Evolutionary conservation across 2,113 vertebrate species (phyloP).

Genomic region (Nothobranchius furzeri): DNA sequence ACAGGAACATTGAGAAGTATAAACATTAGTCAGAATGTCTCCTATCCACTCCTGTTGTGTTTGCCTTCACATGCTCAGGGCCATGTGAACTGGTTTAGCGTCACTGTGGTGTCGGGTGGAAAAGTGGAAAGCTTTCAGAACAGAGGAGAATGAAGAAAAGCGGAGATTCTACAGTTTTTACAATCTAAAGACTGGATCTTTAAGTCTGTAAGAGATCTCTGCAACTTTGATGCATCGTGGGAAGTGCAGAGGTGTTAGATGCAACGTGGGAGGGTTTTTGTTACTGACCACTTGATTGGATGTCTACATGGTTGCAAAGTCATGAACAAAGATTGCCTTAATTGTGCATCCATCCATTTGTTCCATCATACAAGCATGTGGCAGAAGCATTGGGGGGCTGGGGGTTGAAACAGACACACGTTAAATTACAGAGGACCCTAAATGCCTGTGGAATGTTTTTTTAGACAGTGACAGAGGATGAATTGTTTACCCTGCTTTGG

Average conservation of each 20-base stretch:
- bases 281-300: slow-evolving; percentile 65
- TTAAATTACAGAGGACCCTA: slow-evolving; percentile 52
- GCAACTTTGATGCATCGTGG: slow-evolving; percentile 49
- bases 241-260: slow-evolving; percentile 53
- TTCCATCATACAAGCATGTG: slow-evolving; percentile 68
- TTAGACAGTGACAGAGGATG: slow-evolving; percentile 42
- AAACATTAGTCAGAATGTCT: slow-evolving; percentile 57
- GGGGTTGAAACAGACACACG: slow-evolving; percentile 48
- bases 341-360: slow-evolving; percentile 76
- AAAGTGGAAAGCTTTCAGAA: not conserved
- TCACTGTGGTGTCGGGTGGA: slow-evolving; percentile 1
- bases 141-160: slow-evolving; percentile 1
- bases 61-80: slow-evolving; percentile 44
- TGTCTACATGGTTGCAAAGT: slow-evolving; percentile 77
- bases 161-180: not conserved
- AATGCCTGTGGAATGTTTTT: slow-evolving; percentile 51
- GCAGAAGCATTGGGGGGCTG: slow-evolving; percentile 19
- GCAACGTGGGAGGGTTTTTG: slow-evolving; percentile 58
- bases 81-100: slow-evolving; percentile 27
- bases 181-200: slow-evolving; percentile 4
- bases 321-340: slow-evolving; percentile 78
- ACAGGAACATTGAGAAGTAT: slow-evolving; percentile 49
- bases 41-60: slow-evolving; percentile 45
- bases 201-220: slow-evolving; percentile 17
- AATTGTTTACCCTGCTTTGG: slow-evolving; percentile 53